A percentile compares a stretch with the other conserved stretches of the same genome.
Evolutionary conservation across 2,888 invertebrate species (phyloP).

Genomic region (Trichacis sp.): DNA sequence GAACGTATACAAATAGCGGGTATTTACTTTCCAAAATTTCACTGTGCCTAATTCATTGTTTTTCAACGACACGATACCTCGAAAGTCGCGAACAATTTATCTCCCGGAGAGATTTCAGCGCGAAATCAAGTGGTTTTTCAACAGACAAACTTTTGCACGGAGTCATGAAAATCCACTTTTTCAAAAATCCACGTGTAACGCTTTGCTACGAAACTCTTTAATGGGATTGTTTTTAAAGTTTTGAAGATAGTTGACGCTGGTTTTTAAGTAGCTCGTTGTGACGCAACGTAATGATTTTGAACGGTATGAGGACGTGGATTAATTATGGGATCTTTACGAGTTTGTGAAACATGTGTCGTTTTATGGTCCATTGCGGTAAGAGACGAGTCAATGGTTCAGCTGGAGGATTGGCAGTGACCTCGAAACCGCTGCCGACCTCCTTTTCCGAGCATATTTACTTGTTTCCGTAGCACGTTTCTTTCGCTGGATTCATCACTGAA

Average conservation of each 20-base stretch:
- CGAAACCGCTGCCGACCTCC: constrained; percentile 62
- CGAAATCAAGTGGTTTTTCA: too few species aligned
- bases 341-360: constrained; percentile 7
- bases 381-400: constrained; percentile 42
- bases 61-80: not conserved
- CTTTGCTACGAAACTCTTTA: too few species aligned
- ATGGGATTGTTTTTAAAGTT: too few species aligned
- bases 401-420: constrained; percentile 58
- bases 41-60: not conserved
- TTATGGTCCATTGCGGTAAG: constrained; percentile 18
- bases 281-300: not conserved
- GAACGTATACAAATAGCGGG: too few species aligned
- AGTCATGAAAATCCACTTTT: too few species aligned
- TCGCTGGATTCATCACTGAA: constrained; percentile 36
- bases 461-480: constrained; percentile 43
- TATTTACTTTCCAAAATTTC: not conserved
- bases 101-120: too few species aligned
- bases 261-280: not conserved
- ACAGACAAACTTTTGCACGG: too few species aligned
- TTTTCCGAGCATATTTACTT: constrained; percentile 61
- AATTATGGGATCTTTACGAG: not conserved
- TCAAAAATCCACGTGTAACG: too few species aligned
- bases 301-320: not conserved
- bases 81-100: too few species aligned
- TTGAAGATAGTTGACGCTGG: too few species aligned